Percentiles rank a stretch among this genome's conserved stretches.
Evolutionary conservation across 2,888 invertebrate species (phyloP).

Genomic region (Elmis aenea): DNA sequence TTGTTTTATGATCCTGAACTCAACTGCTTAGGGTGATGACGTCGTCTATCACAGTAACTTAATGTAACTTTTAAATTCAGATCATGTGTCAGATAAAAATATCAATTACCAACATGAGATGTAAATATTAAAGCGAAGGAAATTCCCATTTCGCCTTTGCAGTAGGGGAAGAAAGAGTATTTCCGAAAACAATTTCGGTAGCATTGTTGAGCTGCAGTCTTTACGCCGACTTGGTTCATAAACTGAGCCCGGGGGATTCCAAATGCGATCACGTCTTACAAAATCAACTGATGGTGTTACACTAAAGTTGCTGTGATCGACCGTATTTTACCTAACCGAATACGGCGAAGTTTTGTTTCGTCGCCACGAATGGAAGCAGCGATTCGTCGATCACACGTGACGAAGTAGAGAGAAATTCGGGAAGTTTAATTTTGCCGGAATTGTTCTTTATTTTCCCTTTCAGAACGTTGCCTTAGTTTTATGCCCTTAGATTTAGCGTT

Average conservation of each 20-base stretch:
- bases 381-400: conserved; percentile 17
- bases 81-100: neutral
- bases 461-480: conserved; percentile 14
- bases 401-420: conserved; percentile 18
- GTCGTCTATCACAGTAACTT: neutral
- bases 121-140: conserved; percentile 5
- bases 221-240: conserved; percentile 35
- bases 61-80: neutral
- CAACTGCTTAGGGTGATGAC: no score
- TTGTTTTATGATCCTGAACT: no score
- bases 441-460: conserved; percentile 17
- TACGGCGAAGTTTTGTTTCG: conserved; percentile 24
- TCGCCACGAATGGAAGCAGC: conserved; percentile 16
- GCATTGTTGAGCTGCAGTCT: conserved; percentile 33
- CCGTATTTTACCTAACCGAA: conserved; percentile 31
- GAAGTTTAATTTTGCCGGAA: conserved; percentile 21
- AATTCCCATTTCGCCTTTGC: conserved; percentile 18
- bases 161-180: conserved; percentile 21
- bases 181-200: conserved; percentile 33
- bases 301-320: conserved; percentile 27
- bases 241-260: conserved; percentile 33
- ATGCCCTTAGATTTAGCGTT: no score
- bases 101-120: neutral
- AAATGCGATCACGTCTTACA: conserved; percentile 38
- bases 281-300: conserved; percentile 35